Conservation (phyloP, 2,797 vertebrate species). For the Cryptoprocta ferox region DNA sequence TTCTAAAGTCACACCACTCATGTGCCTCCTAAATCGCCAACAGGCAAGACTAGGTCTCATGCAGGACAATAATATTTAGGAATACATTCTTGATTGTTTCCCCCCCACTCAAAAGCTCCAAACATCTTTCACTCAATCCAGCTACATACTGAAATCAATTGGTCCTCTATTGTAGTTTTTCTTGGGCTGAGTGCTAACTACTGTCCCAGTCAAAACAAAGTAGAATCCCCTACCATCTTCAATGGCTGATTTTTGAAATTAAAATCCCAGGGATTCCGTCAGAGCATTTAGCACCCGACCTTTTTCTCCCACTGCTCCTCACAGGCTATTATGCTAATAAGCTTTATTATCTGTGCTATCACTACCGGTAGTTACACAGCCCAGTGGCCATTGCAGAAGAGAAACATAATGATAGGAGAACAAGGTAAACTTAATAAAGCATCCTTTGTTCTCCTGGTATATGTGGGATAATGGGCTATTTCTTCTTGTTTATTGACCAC, state of each 20-base stretch:
- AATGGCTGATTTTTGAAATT: slow-evolving; percentile 19
- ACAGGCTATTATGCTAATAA: slow-evolving; percentile 83
- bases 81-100: background rate
- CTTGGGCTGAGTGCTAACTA: background rate
- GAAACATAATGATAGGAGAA: slow-evolving; percentile 79
- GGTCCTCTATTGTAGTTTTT: background rate
- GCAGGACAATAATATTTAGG: background rate
- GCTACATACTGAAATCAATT: background rate
- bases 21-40: background rate
- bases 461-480: slow-evolving; percentile 79
- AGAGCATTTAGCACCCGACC: background rate
- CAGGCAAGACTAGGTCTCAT: background rate
- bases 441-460: slow-evolving; percentile 81
- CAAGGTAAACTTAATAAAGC: slow-evolving; percentile 85
- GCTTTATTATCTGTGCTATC: slow-evolving; percentile 84
- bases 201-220: background rate
- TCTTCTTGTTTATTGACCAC: slow-evolving; percentile 83
- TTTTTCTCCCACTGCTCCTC: slow-evolving; percentile 31
- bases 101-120: too few species aligned
- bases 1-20: background rate
- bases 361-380: slow-evolving; percentile 75
- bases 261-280: slow-evolving; percentile 14
- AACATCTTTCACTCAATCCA: background rate
- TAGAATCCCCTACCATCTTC: background rate
- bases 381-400: slow-evolving; percentile 70